Base-by-base conservation (phyloP, 1,140 invertebrate genomes). In the Bilobella aurantiaca region DNA sequence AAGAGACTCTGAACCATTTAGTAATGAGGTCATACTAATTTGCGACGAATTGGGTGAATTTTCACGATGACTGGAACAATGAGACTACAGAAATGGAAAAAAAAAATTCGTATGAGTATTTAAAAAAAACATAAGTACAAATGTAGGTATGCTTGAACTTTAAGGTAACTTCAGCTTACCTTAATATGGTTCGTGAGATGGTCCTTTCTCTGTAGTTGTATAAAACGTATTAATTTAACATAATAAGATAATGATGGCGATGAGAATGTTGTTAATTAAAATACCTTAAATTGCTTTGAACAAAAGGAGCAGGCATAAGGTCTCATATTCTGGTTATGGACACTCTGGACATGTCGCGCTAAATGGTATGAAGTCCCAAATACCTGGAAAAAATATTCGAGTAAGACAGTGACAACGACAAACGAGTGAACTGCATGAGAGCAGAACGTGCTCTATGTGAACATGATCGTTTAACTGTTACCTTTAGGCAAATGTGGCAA, bases 151-250 rank as follows among this genome's bases (percentile, higher is more conserved):
- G n/a, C n/a, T n/a, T n/a, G n/a, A n/a, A n/a, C n/a, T n/a, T n/a
- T n/a, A n/a, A n/a, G n/a, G n/a, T n/a, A n/a, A n/a, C n/a, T n/a
- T n/a, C n/a, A n/a, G n/a, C n/a, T n/a, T n/a, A n/a, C n/a, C n/a
- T n/a, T 70, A 37, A 70, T 65, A 58, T 73, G 71, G n/a, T 73
- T 73, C 3, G 71, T 65, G 1, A 73, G 59, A 47, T 73, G 71
- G 47, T 73, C 71, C 32, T 73, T 73, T 37, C 71, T 49, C 34
- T 53, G 49, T 23, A 53, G 25, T 18, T 16, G n/a, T 53, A 16
- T 23, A 23, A 3, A 53, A 53, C 8, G 34, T 8, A 18, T 42
- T 42, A 42, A 12, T 42, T 18, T 12, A n/a, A n/a, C n/a, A 18
- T 42, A 12, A 8, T 18, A 53, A 23, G 25, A 18, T 53, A 23